Percentiles rank a stretch among this genome's conserved stretches.
Conservation (phyloP, 2,888 invertebrate genomes). For the Epirrhoe tristata region DNA sequence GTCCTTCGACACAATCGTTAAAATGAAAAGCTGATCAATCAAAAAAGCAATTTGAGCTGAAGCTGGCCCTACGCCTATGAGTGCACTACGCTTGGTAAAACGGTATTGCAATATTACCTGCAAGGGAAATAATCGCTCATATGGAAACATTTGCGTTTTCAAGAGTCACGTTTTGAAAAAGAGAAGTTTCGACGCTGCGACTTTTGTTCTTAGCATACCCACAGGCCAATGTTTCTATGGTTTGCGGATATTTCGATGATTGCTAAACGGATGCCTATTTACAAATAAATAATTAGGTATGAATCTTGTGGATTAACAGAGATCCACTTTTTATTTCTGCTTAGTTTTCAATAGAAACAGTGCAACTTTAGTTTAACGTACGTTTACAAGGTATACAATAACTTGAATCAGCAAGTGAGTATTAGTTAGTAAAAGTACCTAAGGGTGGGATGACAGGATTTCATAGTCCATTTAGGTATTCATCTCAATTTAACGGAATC, state of each 20-base stretch:
- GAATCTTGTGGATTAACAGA: no score
- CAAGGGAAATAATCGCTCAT: neutral
- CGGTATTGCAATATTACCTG: neutral
- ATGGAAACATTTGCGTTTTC: neutral
- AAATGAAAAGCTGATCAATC: conserved; percentile 30
- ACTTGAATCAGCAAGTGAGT: no score
- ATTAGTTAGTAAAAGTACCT: no score
- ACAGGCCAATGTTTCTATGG: neutral
- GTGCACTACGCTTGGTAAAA: conserved; percentile 1
- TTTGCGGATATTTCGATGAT: neutral
- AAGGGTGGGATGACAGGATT: no score
- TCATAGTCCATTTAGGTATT: conserved; percentile 17
- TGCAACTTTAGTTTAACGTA: no score
- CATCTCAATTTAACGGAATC: conserved; percentile 21
- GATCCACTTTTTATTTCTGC: no score
- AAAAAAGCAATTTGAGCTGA: conserved; percentile 29
- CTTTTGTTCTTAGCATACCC: neutral
- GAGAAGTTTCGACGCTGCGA: neutral
- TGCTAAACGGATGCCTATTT: no score
- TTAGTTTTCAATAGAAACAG: no score
- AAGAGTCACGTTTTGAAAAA: neutral
- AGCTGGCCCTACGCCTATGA: conserved; percentile 15
- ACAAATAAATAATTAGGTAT: no score
- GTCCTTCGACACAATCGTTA: neutral
- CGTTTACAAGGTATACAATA: no score